Conservation (phyloP, 2,888 invertebrate genomes). For the Calameuta idolon region DNA sequence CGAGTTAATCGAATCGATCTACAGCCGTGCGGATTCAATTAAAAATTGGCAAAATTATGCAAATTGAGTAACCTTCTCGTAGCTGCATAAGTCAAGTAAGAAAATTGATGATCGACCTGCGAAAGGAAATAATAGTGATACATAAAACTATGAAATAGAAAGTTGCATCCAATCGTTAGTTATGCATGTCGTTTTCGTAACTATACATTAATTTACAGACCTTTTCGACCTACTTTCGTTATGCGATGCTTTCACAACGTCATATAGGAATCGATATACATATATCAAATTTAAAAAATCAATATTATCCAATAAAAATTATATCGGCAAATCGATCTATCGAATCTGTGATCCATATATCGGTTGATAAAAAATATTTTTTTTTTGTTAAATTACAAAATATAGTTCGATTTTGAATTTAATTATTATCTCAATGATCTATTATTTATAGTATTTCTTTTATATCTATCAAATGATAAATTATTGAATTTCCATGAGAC, state of each 20-base stretch:
- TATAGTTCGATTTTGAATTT: neutral
- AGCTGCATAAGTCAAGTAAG: neutral
- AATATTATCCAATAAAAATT: neutral
- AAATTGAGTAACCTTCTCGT: neutral
- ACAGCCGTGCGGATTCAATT: neutral
- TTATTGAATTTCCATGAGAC: neutral
- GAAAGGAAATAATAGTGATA: neutral
- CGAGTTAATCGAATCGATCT: neutral
- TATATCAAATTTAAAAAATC: neutral
- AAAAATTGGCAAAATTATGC: neutral
- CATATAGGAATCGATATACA: neutral
- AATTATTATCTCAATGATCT: neutral
- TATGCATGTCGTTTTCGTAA: neutral
- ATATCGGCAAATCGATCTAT: neutral
- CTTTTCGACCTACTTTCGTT: neutral
- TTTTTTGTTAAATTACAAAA: no score
- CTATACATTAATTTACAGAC: neutral
- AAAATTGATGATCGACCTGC: neutral
- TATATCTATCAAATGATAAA: neutral
- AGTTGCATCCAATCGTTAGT: neutral
- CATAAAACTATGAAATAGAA: neutral
- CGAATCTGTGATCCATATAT: neutral
- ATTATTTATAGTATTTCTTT: neutral
- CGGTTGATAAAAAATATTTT: no score
- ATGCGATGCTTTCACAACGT: neutral